Conservation (phyloP, 2,888 invertebrate genomes). For the Cyaniris semiargus region DNA sequence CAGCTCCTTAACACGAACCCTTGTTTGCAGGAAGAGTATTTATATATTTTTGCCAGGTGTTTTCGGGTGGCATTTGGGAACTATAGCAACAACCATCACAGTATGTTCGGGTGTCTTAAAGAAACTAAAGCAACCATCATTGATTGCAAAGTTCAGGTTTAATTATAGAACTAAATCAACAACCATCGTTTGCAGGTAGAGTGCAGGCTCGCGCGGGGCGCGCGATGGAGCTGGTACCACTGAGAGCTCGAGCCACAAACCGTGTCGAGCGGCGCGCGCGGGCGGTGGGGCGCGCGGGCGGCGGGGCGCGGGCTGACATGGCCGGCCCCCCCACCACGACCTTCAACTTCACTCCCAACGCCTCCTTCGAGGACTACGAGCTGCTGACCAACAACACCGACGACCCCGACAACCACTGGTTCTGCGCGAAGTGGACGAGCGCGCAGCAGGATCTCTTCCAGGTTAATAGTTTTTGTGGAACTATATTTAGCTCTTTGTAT, state of each 20-base stretch:
- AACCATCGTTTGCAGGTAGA: constrained; percentile 49
- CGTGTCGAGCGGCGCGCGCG: constrained; percentile 76
- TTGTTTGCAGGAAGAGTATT: too few species aligned
- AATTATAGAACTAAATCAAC: too few species aligned
- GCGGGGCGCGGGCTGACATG: constrained; percentile 68
- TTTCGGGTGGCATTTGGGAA: too few species aligned
- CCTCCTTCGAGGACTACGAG: constrained; percentile 77
- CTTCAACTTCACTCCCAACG: constrained; percentile 77
- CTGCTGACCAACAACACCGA: constrained; percentile 73
- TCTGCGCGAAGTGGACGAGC: constrained; percentile 89
- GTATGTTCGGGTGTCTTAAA: too few species aligned
- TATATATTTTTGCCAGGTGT: too few species aligned
- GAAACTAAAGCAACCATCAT: too few species aligned
- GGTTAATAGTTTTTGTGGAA: constrained; percentile 47
- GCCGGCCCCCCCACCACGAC: constrained; percentile 72
- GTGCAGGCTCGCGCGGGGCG: constrained; percentile 52
- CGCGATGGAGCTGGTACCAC: constrained; percentile 82
- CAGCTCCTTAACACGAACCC: too few species aligned
- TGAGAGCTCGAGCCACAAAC: constrained; percentile 81
- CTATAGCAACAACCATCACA: too few species aligned
- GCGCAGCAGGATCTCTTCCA: constrained; percentile 91
- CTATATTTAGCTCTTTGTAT: too few species aligned
- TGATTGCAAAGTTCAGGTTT: too few species aligned
- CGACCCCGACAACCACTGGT: constrained; percentile 72
- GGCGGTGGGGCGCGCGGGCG: constrained; percentile 56